Conservation (phyloP, 2,888 invertebrate genomes). For the Nyleta sp. region DNA sequence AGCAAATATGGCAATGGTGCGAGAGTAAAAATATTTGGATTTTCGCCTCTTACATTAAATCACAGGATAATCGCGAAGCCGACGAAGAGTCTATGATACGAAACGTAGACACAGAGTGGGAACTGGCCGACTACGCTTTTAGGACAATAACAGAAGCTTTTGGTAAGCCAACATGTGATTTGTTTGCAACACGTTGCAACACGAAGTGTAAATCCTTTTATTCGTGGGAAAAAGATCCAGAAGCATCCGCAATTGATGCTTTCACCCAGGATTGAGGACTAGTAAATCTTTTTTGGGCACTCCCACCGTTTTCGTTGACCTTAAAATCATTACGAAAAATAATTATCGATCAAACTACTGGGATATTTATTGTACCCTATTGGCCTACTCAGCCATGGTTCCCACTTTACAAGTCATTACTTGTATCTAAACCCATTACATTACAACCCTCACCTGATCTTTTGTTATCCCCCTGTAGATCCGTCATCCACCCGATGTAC, state of each 20-base stretch:
- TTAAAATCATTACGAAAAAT: conserved; percentile 1
- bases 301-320: neutral
- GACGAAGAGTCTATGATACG: neutral
- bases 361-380: conserved; percentile 45
- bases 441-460: conserved; percentile 23
- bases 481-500: conserved; percentile 3
- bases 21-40: no score
- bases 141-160: neutral
- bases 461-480: conserved; percentile 38
- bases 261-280: neutral
- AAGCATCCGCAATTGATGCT: neutral
- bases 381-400: no score
- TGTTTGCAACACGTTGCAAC: neutral
- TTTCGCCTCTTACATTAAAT: no score
- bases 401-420: no score
- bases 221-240: conserved; percentile 1
- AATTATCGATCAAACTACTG: conserved; percentile 7
- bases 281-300: neutral
- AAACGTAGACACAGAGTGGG: neutral
- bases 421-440: conserved; percentile 45
- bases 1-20: no score
- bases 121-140: neutral
- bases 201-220: neutral
- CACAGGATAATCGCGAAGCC: no score
- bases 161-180: neutral